Base-by-base conservation (phyloP, 2,113 vertebrate species). In the Oophaga pumilio region DNA sequence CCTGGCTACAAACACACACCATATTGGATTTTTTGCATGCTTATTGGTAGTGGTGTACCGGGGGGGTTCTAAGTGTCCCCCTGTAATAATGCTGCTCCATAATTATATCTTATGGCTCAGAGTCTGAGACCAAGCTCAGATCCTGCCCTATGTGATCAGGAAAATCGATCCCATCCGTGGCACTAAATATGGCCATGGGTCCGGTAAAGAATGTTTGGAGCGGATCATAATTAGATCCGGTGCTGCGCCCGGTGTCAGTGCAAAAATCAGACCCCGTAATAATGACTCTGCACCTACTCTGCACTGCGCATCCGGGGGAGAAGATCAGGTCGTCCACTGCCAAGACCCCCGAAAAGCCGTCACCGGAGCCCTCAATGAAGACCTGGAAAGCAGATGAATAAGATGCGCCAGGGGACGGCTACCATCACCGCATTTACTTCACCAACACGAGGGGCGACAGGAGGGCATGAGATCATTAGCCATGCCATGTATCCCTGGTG, bases 261-360 rank as follows among this genome's bases (percentile, higher is more conserved):
- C 60, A 20, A 8, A 22, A 8, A 20, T 20, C 17, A 62, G 18
- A 43, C 33, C 14, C 28, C 7, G 17, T 20, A 17, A 13, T 18
- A 4, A 62, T 13, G 26, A 26, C 11, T n/a, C 52, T 1, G 49
- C 14, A 83, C 80, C 12, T 1, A 66, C 56, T 60, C 5, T 24
- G 18, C n/a, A 3, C 0, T 8, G 9, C 20, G 28, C 98, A 99
- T 76, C 69, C 91, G 0, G 92, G 92, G 0, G 97, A 98, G 89
- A 98, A 89, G 28, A 94, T 91, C 66, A 98, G 95, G 90, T 96
- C 97, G 50, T 99, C 98, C 0, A 99, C 87, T 2, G 95, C 97
- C 17, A 99, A 90, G 0, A 96, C 96, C 0, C 92, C 89, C 0
- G 81, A 52, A 0, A 93, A 77, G 0, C 92, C 83, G 66, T 94